Evolutionary conservation across 2,797 vertebrate species (phyloP), one percentile per base, ranked within the genome.

Genomic region (Cryptoblepharus egeriae): DNA sequence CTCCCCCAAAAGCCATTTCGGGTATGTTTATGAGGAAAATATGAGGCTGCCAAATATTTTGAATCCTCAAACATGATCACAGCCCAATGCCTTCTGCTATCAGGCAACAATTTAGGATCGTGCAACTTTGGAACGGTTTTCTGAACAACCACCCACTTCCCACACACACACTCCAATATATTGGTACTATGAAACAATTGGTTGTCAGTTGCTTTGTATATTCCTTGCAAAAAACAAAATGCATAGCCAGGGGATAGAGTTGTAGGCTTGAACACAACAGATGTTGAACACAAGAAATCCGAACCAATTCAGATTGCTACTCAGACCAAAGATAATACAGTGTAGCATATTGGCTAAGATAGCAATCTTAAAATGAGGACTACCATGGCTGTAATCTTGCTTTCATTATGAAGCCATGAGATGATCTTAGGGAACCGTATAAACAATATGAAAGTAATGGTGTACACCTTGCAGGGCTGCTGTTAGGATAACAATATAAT

Each of bases 141-240:
- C 68, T 24, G 39, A 30, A 64, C 26, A 76, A 35, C 37, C 16
- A 65, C 12, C 39, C 9, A 4, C 39, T 9, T 42, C 39, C 39
- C 39, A 5, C 30, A 63, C 0, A n/a, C 24, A 2, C 30, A 1
- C 39, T 37, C 26, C n/a, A 75, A 26, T 18, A 75, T n/a, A 68
- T 45, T 22, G 49, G 18, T 1, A 4, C 26, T 73, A 55, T 78
- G 58, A 58, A 80, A 16, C 35, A 18, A 52, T 16, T 60, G 73
- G 39, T 79, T 87, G 64, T 61, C 55, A 37, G 35, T 75, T 64
- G 77, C 80, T 83, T 84, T 77, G 49, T 77, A 75, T 3, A 22
- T n/a, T 68, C 26, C 11, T 72, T 80, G 85, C 35, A 71, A 42
- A 77, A 2, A 61, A 61, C 26, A n/a, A n/a, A 49, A 6, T 49